These are phyloP conservation scores for Myotis findleyi DNA, from an alignment of 2,797 vertebrate genomes.

Conservation along the genomic window DNA sequence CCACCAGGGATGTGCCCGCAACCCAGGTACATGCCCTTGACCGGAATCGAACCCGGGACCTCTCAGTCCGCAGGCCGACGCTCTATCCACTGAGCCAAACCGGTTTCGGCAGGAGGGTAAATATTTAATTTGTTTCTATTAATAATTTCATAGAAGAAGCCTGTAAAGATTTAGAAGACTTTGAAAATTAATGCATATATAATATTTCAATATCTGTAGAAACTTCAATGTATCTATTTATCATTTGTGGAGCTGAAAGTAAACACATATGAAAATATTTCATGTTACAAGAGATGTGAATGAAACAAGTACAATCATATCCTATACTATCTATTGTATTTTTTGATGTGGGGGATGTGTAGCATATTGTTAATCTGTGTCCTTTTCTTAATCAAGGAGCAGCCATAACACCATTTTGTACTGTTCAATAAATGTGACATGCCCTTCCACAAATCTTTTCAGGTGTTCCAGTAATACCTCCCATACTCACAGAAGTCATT, in stretches of 20 bases:
- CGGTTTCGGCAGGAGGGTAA: background rate
- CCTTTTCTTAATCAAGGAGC: background rate
- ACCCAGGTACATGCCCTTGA: too few relatives aligned
- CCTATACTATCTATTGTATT: background rate
- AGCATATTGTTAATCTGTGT: background rate
- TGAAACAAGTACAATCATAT: background rate
- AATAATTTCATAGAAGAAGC: background rate
- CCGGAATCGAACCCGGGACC: too few relatives aligned
- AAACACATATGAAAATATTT: background rate
- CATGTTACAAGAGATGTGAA: background rate
- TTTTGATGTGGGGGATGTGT: background rate
- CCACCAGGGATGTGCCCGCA: too few relatives aligned
- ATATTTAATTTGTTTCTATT: slow-evolving; percentile 11
- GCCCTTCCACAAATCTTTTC: background rate
- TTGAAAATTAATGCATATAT: background rate
- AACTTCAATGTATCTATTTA: background rate
- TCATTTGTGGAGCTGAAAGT: background rate
- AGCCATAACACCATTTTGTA: background rate
- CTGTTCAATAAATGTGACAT: background rate
- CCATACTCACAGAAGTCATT: background rate
- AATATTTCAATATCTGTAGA: background rate
- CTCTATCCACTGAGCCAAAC: too few relatives aligned
- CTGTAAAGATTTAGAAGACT: background rate
- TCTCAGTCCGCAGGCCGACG: too few relatives aligned
- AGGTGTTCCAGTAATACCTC: background rate